Base-by-base conservation (phyloP, 2,888 invertebrate genomes). In the Oligia fasciuncula region DNA sequence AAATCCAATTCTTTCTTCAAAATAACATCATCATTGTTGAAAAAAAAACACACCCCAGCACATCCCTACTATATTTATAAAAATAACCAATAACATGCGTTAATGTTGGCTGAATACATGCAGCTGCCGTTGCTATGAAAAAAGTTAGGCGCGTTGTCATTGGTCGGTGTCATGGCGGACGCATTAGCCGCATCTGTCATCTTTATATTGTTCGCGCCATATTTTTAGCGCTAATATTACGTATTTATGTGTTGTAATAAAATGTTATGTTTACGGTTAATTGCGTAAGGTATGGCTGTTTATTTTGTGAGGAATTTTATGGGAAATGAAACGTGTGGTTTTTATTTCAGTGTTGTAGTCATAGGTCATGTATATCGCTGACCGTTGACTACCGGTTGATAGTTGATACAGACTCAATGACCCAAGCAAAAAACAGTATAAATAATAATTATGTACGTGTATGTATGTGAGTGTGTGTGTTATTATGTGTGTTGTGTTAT, bases 141-240 rank as follows among this genome's bases (percentile, higher is more conserved):
- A 95, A 95, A 93, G 91, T 90, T 92, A 90, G 89, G 84, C 85
- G 88, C 79, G 87, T 89, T 91, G 88, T 92, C 89, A 95, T 95
- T 95, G 95, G 95, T 88, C 88, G 93, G 86, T 82, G 81, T 89
- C 91, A 93, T 93, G 93, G 93, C 94, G 94, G 93, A 90, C 92
- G 92, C 95, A 95, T 95, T 95, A 95, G 90, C 86, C 89, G 90
- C 95, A 95, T 95, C 95, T 95, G 95, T 95, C 95, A 94, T 91
- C 91, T 92, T 93, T 90, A 92, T 94, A 93, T 95, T 94, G 93
- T 94, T 94, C 81, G 79, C 88, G 88, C 88, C 89, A 88, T 88
- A 89, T 86, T 89, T 87, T 82, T 79, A 79, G 81, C 71, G 77
- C 60, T 72, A 86, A 88, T 88, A 85, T 88, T 89, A 81, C 81